Base-by-base conservation (phyloP, 2,888 invertebrate species). In the Stenchaetothrips biformis region DNA sequence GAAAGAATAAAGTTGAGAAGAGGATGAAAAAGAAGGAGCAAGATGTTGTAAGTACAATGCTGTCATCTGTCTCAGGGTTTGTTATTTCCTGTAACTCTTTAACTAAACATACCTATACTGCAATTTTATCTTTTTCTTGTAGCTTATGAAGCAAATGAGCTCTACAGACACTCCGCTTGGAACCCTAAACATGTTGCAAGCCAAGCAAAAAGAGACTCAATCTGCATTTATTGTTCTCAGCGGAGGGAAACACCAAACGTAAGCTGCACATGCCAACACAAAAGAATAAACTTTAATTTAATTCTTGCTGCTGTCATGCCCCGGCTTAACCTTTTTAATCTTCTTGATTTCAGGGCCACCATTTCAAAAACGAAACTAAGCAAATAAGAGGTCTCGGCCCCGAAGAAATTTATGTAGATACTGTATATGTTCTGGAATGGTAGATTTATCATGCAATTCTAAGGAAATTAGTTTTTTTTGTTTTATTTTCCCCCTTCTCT, bases 1-100 rank as follows among this genome's bases (percentile, higher is more conserved):
- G 99, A 80, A 99, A 99, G 88, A 98, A 97, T 89, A 99, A 99
- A 89, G 90, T 91, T 79, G 99, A 99, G 88, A 99, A 99, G 86
- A 90, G 98, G 83, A 92, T 96, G 88, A 97, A 97, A 88, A 98
- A 99, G 88, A 90, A 92, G 83, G 94, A 96, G 85, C 98, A 98
- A 86, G 97, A 97, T 87, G 94, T 94, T 88, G 94, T 94, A 85
- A 87, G 89, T 87, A 79, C 16, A 48, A 8, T 80, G 67, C 53
- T 77, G 37, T 79, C 37, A 9, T 53, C 13, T 59, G 18, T 59
- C 59, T 1, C 48, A 48, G 78, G 80, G 3, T 81, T 79, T 79
- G 21, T 53, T 80, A 77, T 79, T 80, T 25, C 1, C 16, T 25
- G 13, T 8, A 27, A 78, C 78, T 16, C 67, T 78, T 74, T 80